Percentiles rank a stretch among this genome's conserved stretches.
Conservation (phyloP, 2,113 vertebrate genomes). For the Scalopus aquaticus region DNA sequence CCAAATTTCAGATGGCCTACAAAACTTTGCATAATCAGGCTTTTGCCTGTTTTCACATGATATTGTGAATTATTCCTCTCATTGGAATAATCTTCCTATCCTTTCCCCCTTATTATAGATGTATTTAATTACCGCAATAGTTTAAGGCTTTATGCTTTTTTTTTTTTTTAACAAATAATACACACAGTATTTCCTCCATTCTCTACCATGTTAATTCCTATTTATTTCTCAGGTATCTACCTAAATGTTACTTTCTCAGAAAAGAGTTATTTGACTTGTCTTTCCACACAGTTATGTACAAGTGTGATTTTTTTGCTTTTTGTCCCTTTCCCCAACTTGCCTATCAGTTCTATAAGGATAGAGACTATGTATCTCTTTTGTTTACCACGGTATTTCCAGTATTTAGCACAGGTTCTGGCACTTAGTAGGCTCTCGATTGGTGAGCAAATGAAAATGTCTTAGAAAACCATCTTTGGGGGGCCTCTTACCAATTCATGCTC, state of each 20-base stretch:
- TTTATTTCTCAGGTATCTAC: not conserved
- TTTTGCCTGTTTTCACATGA: conserved; percentile 41
- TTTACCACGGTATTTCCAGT: not conserved
- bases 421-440: not conserved
- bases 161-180: conserved; percentile 16
- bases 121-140: not conserved
- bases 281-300: not conserved
- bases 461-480: not conserved
- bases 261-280: not conserved
- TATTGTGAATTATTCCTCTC: not conserved
- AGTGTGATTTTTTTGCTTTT: not conserved
- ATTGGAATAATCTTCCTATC: not conserved
- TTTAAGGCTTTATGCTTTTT: not conserved
- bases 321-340: not conserved
- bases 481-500: not conserved
- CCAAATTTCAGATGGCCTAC: not conserved
- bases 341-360: not conserved
- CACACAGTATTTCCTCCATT: not conserved
- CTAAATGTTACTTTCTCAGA: not conserved
- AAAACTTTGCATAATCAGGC: not conserved
- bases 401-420: not conserved
- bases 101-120: not conserved
- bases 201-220: not conserved
- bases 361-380: not conserved
- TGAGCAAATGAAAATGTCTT: conserved; percentile 24